These are phyloP conservation scores for Hymenopus coronatus DNA, from an alignment of 2,888 invertebrate species.

Conservation along the genomic window DNA sequence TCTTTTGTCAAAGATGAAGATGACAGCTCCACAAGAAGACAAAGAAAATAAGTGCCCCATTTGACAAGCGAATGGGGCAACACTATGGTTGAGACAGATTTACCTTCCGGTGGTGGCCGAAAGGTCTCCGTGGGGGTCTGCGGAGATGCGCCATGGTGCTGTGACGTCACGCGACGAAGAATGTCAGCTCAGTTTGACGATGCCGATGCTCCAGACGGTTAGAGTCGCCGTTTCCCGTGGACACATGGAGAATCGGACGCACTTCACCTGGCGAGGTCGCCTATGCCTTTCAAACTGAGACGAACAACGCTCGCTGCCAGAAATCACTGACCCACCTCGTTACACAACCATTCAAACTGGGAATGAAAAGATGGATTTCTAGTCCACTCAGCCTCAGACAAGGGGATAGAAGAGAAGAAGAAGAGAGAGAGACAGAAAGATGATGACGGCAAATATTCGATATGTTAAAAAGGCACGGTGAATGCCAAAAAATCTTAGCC, in stretches of 20 bases:
- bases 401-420: neutral
- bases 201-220: neutral
- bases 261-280: neutral
- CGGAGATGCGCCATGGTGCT: slow-evolving; percentile 28
- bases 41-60: too few relatives aligned
- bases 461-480: neutral
- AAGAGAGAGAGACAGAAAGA: slow-evolving; percentile 11
- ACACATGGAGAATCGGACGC: neutral
- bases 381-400: neutral
- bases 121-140: slow-evolving; percentile 19
- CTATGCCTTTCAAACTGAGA: neutral
- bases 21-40: too few relatives aligned
- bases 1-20: too few relatives aligned
- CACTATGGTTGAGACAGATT: neutral
- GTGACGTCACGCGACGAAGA: slow-evolving; percentile 9
- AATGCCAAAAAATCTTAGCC: slow-evolving; percentile 28
- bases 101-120: slow-evolving; percentile 30
- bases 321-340: neutral
- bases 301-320: neutral
- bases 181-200: slow-evolving; percentile 14
- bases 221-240: neutral
- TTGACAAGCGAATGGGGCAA: neutral
- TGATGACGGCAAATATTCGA: neutral
- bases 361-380: neutral
- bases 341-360: too few relatives aligned